Percentiles rank a stretch among this genome's conserved stretches.
phyloP scores from a whole-genome alignment of 2,888 invertebrate species.

The Stegana nigrithorax region DNA sequence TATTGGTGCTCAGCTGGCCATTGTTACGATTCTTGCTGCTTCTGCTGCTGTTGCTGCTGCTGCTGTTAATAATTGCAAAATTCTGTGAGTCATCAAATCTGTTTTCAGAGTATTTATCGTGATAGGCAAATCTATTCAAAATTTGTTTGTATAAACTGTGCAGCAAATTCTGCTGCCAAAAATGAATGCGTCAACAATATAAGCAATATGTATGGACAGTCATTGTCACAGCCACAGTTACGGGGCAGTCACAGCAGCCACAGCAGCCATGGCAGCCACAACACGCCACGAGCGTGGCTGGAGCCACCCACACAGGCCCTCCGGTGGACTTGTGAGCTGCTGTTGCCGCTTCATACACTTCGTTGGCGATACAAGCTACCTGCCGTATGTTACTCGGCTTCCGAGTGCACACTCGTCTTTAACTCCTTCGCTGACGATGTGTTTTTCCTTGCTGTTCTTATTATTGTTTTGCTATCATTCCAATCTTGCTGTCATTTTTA shows the following conservation, averaged over 20 bases:
- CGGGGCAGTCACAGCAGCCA: conserved; percentile 12
- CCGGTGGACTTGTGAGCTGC: too few relatives aligned
- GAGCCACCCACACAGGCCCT: not conserved
- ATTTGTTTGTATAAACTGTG: conserved; percentile 45
- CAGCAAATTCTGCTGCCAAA: conserved; percentile 10
- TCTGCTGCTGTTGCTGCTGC: not conserved
- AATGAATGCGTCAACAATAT: too few relatives aligned
- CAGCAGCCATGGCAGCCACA: conserved; percentile 6
- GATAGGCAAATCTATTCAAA: conserved; percentile 59
- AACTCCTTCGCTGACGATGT: not conserved
- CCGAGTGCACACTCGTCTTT: not conserved
- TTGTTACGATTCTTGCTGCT: not conserved
- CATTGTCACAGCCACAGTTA: too few relatives aligned
- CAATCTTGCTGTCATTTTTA: conserved; percentile 10
- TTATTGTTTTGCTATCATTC: conserved; percentile 13
- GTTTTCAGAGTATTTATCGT: conserved; percentile 54
- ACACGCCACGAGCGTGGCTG: not conserved
- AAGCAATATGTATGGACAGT: too few relatives aligned
- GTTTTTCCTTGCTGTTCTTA: not conserved
- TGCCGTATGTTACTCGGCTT: not conserved
- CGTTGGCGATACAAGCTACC: not conserved
- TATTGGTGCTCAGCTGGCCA: not conserved
- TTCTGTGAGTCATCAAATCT: not conserved
- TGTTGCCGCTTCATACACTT: not conserved
- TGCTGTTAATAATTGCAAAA: not conserved